Conservation (phyloP, 1,140 invertebrate genomes). For the Cotesia chilonis region DNA sequence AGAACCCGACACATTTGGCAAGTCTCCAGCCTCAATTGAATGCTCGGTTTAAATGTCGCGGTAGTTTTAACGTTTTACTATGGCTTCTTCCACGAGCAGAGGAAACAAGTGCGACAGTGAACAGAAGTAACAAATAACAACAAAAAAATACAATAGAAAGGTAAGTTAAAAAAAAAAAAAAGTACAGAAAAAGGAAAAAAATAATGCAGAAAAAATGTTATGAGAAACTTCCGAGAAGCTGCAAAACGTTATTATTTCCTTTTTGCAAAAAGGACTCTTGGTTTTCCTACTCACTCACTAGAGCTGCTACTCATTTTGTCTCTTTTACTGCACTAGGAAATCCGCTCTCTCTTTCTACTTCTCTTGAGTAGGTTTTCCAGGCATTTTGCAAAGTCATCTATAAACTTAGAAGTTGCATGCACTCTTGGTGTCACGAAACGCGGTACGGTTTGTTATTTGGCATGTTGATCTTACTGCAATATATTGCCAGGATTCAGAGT, state of each 20-base stretch:
- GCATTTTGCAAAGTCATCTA: conserved; percentile 14
- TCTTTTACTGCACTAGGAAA: background rate
- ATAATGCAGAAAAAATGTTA: background rate
- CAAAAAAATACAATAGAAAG: too few species aligned
- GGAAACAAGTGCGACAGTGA: conserved; percentile 1
- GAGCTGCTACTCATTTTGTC: background rate
- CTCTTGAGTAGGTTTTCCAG: conserved; percentile 4
- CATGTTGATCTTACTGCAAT: conserved; percentile 16
- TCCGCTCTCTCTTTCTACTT: background rate
- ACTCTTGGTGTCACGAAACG: background rate
- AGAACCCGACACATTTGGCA: conserved; percentile 25
- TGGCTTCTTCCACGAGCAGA: background rate
- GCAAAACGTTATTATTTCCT: conserved; percentile 6
- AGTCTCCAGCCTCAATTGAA: conserved; percentile 28
- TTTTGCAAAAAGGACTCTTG: background rate
- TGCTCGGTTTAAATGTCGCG: conserved; percentile 24
- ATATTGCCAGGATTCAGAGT: background rate
- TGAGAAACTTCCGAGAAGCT: conserved; percentile 10
- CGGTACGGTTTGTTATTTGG: conserved; percentile 11
- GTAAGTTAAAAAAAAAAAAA: background rate
- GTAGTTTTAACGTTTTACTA: conserved; percentile 25
- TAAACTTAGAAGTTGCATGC: background rate
- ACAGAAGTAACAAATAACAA: too few species aligned
- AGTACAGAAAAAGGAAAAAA: background rate
- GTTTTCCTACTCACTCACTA: background rate